Evolutionary conservation across 2,113 vertebrate species (phyloP), one percentile per base, ranked within the genome.

Genomic region (Cyrtonyx montezumae): DNA sequence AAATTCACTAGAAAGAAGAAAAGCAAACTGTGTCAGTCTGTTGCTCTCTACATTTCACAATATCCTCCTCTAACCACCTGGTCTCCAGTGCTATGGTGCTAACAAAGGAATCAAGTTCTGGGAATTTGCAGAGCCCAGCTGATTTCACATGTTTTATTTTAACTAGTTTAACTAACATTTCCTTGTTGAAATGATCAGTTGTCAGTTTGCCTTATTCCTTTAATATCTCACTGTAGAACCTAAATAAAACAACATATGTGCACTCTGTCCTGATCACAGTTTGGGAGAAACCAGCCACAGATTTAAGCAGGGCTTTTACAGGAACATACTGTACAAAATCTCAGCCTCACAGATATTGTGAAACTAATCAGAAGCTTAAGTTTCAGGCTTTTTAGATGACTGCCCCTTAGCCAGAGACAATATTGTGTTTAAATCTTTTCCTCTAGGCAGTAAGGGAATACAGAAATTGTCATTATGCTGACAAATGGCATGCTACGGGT

Each of bases 311-410:
- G 90, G 32, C n/a, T 96, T 97, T 94, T 95, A 75, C 55, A 92
- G 87, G 79, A 96, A 97, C 91, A 43, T 17, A 48, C 37, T 84
- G 92, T 95, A 90, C 88, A 75, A 93, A 46, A 94, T 96, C 90
- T 94, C 74, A 42, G 93, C 96, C 91, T 94, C 74, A 53, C 81
- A 97, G 95, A 96, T 92, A 92, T 98, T 98, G 97, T 97, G 97
- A 97, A 98, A 98, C 76, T 84, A 91, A 87, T 4, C 8, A 88
- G 82, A 79, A 79, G 87, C 92, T 97, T 90, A 96, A 81, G 93
- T 97, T 95, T 94, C 95, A 94, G 68, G 59, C 32, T 63, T 94
- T 87, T 91, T 93, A 79, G 63, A 84, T 86, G 32, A 58, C 77
- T 95, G 79, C 17, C 69, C 77, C 83, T 83, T 81, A 91, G 89